Evolutionary conservation across 2,888 invertebrate species (phyloP).

Genomic region (Coecobrya sp.): DNA sequence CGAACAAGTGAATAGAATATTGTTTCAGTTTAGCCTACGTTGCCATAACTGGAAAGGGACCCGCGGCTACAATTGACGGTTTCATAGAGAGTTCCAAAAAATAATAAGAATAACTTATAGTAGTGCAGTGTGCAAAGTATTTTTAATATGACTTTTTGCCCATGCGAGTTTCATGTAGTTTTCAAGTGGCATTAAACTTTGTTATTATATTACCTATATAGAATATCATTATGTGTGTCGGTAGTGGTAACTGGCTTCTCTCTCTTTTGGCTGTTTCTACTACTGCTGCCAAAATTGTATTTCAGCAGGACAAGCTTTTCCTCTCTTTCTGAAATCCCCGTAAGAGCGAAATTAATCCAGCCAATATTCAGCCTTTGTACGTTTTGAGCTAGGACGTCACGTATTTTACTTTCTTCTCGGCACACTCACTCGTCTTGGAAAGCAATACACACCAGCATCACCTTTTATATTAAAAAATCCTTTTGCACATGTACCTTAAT

Average conservation of each 20-base stretch:
- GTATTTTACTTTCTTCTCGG: constrained; percentile 11
- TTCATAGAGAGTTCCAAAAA: background rate
- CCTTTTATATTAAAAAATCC: constrained; percentile 52
- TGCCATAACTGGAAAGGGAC: background rate
- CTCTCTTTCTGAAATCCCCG: constrained; percentile 30
- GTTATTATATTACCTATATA: constrained; percentile 40
- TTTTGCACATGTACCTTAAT: constrained; percentile 40
- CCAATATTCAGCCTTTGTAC: constrained; percentile 65
- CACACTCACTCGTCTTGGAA: background rate
- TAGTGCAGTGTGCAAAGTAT: background rate
- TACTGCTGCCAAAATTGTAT: background rate
- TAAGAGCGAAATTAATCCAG: constrained; percentile 75
- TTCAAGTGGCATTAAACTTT: constrained; percentile 68
- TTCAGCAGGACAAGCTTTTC: constrained; percentile 26
- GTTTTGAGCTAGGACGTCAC: constrained; percentile 23
- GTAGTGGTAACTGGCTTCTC: background rate
- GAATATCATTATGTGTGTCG: constrained; percentile 18
- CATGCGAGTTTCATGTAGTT: constrained; percentile 46
- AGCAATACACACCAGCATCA: background rate
- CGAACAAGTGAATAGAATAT: no score
- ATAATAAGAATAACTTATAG: background rate
- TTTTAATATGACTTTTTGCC: constrained; percentile 20
- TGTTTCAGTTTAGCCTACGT: no score
- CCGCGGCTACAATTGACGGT: background rate
- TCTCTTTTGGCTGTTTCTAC: background rate